These are phyloP conservation scores for Cynodonichthys magdalenae DNA, from an alignment of 2,797 vertebrate genomes.

Conservation along the genomic window DNA sequence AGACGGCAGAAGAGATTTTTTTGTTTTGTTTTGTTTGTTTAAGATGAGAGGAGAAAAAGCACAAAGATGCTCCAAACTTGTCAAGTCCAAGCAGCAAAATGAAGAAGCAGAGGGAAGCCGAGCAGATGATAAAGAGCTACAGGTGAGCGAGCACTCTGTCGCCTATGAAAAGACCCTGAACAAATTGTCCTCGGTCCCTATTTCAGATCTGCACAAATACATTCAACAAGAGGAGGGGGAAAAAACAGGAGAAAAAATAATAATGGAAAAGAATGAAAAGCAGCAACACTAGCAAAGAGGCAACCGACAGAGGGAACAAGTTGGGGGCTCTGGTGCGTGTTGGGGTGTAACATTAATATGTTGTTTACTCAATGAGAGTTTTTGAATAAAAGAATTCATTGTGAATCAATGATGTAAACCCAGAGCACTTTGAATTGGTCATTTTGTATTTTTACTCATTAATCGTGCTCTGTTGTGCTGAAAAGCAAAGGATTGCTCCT, in stretches of 20 bases:
- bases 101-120: slow-evolving; percentile 70
- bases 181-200: slow-evolving; percentile 65
- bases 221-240: slow-evolving; percentile 71
- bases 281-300: slow-evolving; percentile 66
- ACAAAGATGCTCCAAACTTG: slow-evolving; percentile 63
- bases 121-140: slow-evolving; percentile 73
- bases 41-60: slow-evolving; percentile 58
- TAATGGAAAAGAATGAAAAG: slow-evolving; percentile 72
- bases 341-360: slow-evolving; percentile 43
- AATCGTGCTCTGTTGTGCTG: slow-evolving; percentile 29
- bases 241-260: slow-evolving; percentile 13
- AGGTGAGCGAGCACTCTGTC: slow-evolving; percentile 64
- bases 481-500: slow-evolving; percentile 22
- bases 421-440: slow-evolving; percentile 37
- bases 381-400: slow-evolving; percentile 39
- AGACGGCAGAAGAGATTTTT: slow-evolving; percentile 62
- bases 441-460: slow-evolving; percentile 4
- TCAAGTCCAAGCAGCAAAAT: slow-evolving; percentile 78
- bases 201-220: slow-evolving; percentile 78
- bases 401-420: slow-evolving; percentile 38
- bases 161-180: slow-evolving; percentile 56
- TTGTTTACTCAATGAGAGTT: slow-evolving; percentile 44
- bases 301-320: slow-evolving; percentile 74
- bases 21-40: slow-evolving; percentile 10
- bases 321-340: slow-evolving; percentile 64